These are phyloP conservation scores for Agelaius phoeniceus DNA, from an alignment of 2,113 vertebrate species.

Conservation along the genomic window DNA sequence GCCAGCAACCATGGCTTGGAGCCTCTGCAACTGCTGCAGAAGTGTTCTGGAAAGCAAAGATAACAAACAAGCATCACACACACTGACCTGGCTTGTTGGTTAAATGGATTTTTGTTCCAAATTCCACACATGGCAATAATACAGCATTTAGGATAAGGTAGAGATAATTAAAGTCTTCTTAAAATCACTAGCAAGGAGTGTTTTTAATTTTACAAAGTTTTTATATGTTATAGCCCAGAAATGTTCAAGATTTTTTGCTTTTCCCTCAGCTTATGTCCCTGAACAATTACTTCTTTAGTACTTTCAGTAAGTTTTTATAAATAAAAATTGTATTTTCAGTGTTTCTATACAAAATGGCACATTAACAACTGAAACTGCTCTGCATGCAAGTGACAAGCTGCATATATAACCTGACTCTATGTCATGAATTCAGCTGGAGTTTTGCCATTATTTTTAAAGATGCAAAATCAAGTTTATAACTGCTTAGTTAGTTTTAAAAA, in stretches of 20 bases:
- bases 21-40: conserved; percentile 94
- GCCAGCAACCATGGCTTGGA: conserved; percentile 90
- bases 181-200: neutral
- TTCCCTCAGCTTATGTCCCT: neutral
- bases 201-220: neutral
- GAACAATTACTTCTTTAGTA: neutral
- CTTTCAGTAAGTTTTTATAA: neutral
- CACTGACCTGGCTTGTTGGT: neutral
- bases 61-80: neutral
- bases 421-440: neutral
- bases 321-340: neutral
- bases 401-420: neutral
- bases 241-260: neutral
- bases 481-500: neutral
- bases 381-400: neutral
- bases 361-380: neutral
- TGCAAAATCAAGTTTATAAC: neutral
- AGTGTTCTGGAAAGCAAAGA: conserved; percentile 83
- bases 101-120: neutral
- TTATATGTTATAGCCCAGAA: neutral
- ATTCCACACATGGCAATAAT: neutral
- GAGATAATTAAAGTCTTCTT: neutral
- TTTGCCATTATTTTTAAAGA: neutral
- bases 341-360: neutral
- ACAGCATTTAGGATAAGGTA: neutral